A percentile compares a stretch with the other conserved stretches of the same genome.
These are phyloP conservation scores for Brachyopa scutellaris DNA, from an alignment of 2,888 invertebrate species.

Conservation along the genomic window DNA sequence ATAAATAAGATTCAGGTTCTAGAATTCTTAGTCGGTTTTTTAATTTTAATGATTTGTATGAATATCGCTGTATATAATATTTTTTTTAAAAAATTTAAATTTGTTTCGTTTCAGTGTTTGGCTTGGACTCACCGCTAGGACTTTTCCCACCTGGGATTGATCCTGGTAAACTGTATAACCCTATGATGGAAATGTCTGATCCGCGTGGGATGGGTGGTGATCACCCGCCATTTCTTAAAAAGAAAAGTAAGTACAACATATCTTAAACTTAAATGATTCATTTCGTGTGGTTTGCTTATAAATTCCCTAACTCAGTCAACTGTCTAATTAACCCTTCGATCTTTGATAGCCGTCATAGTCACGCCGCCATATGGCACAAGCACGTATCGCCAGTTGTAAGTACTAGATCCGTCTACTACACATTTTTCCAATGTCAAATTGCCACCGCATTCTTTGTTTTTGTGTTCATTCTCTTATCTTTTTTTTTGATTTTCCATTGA, in stretches of 20 bases:
- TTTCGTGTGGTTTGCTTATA: slow-evolving; percentile 11
- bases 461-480: slow-evolving; percentile 11
- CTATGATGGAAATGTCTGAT: slow-evolving; percentile 89
- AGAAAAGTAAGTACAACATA: slow-evolving; percentile 87
- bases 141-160: slow-evolving; percentile 90
- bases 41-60: too few relatives aligned
- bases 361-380: slow-evolving; percentile 66
- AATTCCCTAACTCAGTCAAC: slow-evolving; percentile 57
- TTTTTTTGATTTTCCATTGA: slow-evolving; percentile 28
- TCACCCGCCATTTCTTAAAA: slow-evolving; percentile 88
- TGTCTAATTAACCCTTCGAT: slow-evolving; percentile 72
- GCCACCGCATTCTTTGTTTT: slow-evolving; percentile 66
- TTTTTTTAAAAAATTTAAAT: not conserved
- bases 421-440: slow-evolving; percentile 41
- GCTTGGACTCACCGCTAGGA: slow-evolving; percentile 88
- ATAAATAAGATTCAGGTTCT: too few relatives aligned
- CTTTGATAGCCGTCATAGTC: slow-evolving; percentile 60
- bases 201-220: slow-evolving; percentile 87
- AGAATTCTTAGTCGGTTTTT: too few relatives aligned
- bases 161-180: slow-evolving; percentile 87
- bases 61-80: too few relatives aligned
- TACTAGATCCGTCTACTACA: slow-evolving; percentile 52
- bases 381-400: slow-evolving; percentile 56
- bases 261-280: slow-evolving; percentile 4
- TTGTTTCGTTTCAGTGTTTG: slow-evolving; percentile 85